Conservation (phyloP, 1,140 invertebrate genomes). For the Notospermus geniculatus region DNA sequence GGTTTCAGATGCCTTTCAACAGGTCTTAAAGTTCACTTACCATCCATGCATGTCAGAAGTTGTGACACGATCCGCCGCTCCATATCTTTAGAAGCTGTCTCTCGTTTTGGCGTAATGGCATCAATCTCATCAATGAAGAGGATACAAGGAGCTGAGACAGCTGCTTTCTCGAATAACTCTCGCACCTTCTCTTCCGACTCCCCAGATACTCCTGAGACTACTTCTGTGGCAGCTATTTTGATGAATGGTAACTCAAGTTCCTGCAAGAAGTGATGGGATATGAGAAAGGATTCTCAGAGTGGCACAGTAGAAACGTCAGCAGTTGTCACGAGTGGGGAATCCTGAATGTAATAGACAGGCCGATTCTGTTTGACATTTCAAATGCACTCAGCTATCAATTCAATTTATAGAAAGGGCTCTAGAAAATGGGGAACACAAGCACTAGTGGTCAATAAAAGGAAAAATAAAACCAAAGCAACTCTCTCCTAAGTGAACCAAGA, state of each 20-base stretch:
- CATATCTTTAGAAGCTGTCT: slow-evolving; percentile 90
- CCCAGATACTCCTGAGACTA: slow-evolving; percentile 90
- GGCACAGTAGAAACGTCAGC: too few species aligned
- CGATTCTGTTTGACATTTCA: too few species aligned
- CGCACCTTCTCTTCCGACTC: slow-evolving; percentile 92
- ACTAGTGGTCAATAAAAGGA: not conserved
- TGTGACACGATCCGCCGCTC: slow-evolving; percentile 92
- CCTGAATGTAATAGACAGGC: too few species aligned
- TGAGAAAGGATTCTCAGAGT: too few species aligned
- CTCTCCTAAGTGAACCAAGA: slow-evolving; percentile 16
- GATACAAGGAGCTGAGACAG: slow-evolving; percentile 91
- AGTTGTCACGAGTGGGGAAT: too few species aligned
- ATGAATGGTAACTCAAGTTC: slow-evolving; percentile 81
- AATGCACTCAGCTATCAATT: too few species aligned
- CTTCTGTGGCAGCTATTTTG: slow-evolving; percentile 83
- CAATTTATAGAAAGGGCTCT: too few species aligned
- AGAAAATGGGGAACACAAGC: too few species aligned
- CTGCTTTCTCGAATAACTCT: slow-evolving; percentile 84
- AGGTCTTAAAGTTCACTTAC: slow-evolving; percentile 49
- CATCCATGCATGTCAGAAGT: slow-evolving; percentile 83
- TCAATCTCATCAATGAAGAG: slow-evolving; percentile 99
- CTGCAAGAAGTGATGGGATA: slow-evolving; percentile 57
- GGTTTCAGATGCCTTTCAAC: too few species aligned
- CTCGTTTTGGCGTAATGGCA: slow-evolving; percentile 66
- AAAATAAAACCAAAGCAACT: not conserved